Percentiles rank a stretch among this genome's conserved stretches.
These are phyloP conservation scores for Parotocinclus haroldoi DNA, from an alignment of 2,797 vertebrate genomes.

Conservation along the genomic window DNA sequence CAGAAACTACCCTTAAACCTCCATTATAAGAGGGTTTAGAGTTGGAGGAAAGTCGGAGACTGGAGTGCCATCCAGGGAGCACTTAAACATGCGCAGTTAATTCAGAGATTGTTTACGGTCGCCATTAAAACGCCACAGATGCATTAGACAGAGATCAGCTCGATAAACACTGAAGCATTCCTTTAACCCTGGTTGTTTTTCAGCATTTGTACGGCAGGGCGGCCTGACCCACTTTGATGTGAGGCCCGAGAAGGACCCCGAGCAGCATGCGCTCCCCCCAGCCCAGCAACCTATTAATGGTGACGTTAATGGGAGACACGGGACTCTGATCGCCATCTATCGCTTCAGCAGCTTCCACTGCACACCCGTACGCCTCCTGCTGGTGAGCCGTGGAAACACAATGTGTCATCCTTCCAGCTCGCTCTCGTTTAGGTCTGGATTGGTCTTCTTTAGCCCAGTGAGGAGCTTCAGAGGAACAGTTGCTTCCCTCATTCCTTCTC, in stretches of 20 bases:
- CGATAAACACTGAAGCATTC: no score
- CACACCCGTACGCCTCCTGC: conserved; percentile 33
- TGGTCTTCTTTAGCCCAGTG: conserved; percentile 22
- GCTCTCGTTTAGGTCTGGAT: conserved; percentile 7
- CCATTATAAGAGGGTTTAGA: no score
- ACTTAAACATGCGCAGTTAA: no score
- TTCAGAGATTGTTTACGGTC: no score
- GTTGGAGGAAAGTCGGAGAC: no score
- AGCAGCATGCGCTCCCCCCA: conserved; percentile 74
- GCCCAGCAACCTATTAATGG: conserved; percentile 68
- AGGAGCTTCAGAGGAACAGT: background rate
- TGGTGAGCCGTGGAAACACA: conserved; percentile 20
- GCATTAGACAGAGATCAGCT: no score
- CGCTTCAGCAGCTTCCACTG: conserved; percentile 47
- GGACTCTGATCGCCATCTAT: conserved; percentile 51
- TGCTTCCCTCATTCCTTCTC: conserved; percentile 28
- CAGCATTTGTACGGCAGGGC: conserved; percentile 67
- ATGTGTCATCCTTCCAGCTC: conserved; percentile 9
- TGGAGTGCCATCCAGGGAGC: no score
- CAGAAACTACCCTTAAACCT: no score
- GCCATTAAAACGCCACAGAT: no score
- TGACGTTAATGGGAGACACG: conserved; percentile 63
- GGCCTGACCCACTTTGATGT: conserved; percentile 67
- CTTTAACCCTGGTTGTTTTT: conserved; percentile 22
- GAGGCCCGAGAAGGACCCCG: conserved; percentile 60